phyloP scores from a whole-genome alignment of 2,888 invertebrate genomes.

The Erannis defoliaria region DNA sequence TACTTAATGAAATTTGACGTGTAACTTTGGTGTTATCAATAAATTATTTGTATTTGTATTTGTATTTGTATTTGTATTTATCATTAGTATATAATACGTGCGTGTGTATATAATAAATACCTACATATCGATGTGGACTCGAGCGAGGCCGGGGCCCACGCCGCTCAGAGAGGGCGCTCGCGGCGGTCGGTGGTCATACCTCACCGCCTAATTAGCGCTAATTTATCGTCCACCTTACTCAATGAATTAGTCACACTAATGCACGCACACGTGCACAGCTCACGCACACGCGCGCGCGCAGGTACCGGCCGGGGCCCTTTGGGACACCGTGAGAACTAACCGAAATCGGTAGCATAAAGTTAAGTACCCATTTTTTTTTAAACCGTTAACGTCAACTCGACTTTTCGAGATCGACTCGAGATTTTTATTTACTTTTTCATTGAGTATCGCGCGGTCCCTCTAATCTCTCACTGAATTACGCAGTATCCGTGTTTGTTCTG shows the following conservation, averaged over 20 bases:
- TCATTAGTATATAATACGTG: neutral
- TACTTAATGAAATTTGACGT: too few species aligned
- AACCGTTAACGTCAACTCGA: constrained; percentile 2
- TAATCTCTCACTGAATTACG: constrained; percentile 27
- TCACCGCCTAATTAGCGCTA: constrained; percentile 53
- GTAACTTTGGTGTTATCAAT: too few species aligned
- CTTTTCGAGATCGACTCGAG: too few species aligned
- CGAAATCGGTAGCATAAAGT: neutral
- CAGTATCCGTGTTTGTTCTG: constrained; percentile 33
- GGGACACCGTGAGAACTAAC: constrained; percentile 34
- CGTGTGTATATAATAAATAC: neutral
- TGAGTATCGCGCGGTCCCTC: constrained; percentile 4
- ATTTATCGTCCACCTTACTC: constrained; percentile 52
- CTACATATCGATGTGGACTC: neutral
- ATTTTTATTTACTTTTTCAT: neutral
- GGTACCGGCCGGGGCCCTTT: constrained; percentile 14
- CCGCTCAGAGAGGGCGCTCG: neutral
- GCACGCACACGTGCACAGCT: constrained; percentile 16
- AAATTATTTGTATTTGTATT: too few species aligned
- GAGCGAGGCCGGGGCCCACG: neutral
- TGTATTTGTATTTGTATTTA: too few species aligned
- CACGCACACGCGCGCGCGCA: constrained; percentile 11
- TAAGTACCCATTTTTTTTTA: neutral
- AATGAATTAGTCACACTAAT: constrained; percentile 44
- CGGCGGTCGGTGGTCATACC: constrained; percentile 25